Evolutionary conservation across 1,140 invertebrate species (phyloP), one percentile per base, ranked within the genome.

Genomic region (Laupala kohalensis): DNA sequence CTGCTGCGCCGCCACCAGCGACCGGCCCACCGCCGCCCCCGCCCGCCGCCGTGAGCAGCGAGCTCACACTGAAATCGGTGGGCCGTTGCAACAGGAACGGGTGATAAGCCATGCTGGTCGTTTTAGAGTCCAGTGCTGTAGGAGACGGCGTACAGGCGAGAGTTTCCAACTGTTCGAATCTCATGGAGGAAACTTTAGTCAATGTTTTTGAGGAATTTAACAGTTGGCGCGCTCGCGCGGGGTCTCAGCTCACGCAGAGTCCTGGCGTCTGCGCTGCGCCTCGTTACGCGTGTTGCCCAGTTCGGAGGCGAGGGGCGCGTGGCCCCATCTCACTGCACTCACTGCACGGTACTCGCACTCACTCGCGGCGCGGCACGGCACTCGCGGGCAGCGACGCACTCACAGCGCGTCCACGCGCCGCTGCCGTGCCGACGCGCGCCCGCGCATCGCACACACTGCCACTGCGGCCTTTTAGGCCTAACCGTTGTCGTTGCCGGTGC

Each of bases 61-160:
- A 93, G 76, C 91, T 93, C 75, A 95, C 92, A 84, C 91, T 92
- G 84, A 96, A 96, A 85, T 96, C 94, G 77, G 93, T 93, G 80
- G 92, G 92, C 80, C 92, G 84, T 78, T 89, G 86, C 71, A 85
- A 77, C 69, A 86, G 83, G 81, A 81, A 88, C 78, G 80, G 87
- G 81, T 72, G 71, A 64, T 72, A 72, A 28, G 71, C 71, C 71
- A 72, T 72, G 64, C 63, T 68, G 27, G 67, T 29, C 27, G 67
- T 24, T 29, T 27, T 29, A n/a, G 27, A 27, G 67, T 27, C 67
- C 6, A 68, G 25, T 23, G 67, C 27, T 29, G 67, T 68, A 27
- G 26, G 67, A 29, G 67, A 68, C 67, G 67, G 23, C 27, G 67
- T 29, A 29, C 26, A 23, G 67, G 67, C 26, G 67, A 68, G 24